Evolutionary conservation across 1,140 invertebrate genomes (phyloP), one percentile per base, ranked within the genome.

Genomic region (Camponotus pennsylvanicus): DNA sequence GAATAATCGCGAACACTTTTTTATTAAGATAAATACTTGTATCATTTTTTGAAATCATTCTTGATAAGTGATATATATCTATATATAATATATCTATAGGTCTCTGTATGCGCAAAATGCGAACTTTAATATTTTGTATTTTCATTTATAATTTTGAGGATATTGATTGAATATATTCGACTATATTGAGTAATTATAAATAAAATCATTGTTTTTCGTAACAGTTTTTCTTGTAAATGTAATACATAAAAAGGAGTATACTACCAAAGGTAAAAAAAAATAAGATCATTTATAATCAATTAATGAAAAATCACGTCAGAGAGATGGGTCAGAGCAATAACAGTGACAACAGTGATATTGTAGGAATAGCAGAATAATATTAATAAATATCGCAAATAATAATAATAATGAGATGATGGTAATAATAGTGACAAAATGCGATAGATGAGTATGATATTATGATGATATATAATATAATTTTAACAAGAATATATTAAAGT

Each of bases 401-500:
- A 92, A 92, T 92, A 89, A 90, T 92, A 89, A 90, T 79, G 66
- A 89, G 49, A 82, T 75, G 71, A 88, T 89, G 85, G 73, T 93
- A 90, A 90, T 91, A 89, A 91, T 90, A 92, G 87, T 80, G 91
- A 89, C 91, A 90, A 88, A 79, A 85, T 92, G 71, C 88, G 87
- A 75, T 86, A 91, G 88, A 93, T 93, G 86, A 89, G 67, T 85
- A 89, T 87, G 87, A 92, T 13, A 80, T 93, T 93, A 93, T 89
- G 73, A 91, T 66, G 90, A 90, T 92, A 88, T 91, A 90, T 91
- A 90, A 89, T 93, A 79, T 69, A 86, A 92, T 92, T 92, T 91
- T 93, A 94, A 94, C 93, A 93, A 93, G 90, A 93, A 94, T 94
- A 94, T 93, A 93, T 94, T 92, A 93, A 90, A 89, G 89, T 91